A percentile compares a stretch with the other conserved stretches of the same genome.
Conservation (phyloP, 1,140 invertebrate genomes). For the Phocides pigmalion region DNA sequence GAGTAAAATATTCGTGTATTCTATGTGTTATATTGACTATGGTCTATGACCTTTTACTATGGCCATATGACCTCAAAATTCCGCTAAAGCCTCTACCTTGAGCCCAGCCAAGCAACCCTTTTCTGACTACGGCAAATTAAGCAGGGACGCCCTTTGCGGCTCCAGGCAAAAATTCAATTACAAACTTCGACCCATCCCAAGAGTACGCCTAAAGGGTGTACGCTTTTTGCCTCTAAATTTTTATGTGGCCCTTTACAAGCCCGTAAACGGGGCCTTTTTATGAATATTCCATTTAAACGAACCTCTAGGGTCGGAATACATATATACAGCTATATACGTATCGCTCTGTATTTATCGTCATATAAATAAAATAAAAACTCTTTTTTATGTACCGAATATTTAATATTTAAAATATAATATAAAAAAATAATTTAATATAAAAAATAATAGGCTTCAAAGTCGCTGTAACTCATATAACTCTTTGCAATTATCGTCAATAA, state of each 20-base stretch:
- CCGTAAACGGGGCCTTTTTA: slow-evolving; percentile 79
- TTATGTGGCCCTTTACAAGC: slow-evolving; percentile 80
- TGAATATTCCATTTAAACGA: slow-evolving; percentile 77
- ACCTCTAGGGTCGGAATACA: slow-evolving; percentile 54
- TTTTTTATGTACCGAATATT: no score
- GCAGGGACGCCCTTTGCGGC: slow-evolving; percentile 80
- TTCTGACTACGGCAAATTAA: slow-evolving; percentile 77
- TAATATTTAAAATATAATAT: no score
- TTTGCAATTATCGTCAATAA: no score
- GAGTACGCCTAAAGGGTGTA: slow-evolving; percentile 71
- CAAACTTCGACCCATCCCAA: slow-evolving; percentile 77
- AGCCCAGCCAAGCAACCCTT: slow-evolving; percentile 61
- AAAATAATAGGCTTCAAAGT: no score
- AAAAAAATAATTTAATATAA: no score
- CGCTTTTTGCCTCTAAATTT: slow-evolving; percentile 79
- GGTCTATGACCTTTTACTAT: background rate
- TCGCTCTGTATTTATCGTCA: background rate
- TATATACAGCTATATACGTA: slow-evolving; percentile 43
- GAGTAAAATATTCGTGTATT: no score
- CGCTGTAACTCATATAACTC: no score
- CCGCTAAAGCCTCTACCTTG: slow-evolving; percentile 40
- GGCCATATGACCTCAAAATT: no score
- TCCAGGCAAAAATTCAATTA: slow-evolving; percentile 82
- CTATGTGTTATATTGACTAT: background rate
- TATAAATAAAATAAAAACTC: slow-evolving; percentile 14